Conservation (phyloP, 1,140 invertebrate genomes). For the Eciton burchellii region DNA sequence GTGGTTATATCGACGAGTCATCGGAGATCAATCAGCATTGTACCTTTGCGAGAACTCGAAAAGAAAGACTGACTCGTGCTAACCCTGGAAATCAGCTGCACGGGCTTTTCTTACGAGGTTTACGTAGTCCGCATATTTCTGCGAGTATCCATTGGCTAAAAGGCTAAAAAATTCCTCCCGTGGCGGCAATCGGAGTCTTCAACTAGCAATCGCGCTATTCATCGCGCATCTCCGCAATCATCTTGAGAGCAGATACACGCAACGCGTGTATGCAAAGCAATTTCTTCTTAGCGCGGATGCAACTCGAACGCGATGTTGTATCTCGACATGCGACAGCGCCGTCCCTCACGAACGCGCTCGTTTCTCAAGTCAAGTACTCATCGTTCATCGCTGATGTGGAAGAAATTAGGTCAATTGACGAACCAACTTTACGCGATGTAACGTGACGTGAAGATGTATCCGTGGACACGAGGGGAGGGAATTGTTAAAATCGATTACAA, state of each 20-base stretch:
- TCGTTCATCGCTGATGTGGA: background rate
- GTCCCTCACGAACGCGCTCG: no score
- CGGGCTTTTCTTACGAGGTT: conserved; percentile 23
- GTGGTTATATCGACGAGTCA: conserved; percentile 20
- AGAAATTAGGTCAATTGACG: conserved; percentile 4
- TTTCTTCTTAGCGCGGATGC: conserved; percentile 12
- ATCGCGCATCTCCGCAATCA: conserved; percentile 35
- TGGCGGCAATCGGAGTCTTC: conserved; percentile 55
- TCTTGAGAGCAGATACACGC: no score
- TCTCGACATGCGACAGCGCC: background rate
- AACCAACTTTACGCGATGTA: background rate
- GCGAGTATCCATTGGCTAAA: conserved; percentile 6
- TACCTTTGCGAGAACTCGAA: background rate
- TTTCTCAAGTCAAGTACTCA: conserved; percentile 4
- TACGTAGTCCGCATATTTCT: background rate
- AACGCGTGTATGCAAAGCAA: conserved; percentile 36
- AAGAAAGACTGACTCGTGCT: background rate
- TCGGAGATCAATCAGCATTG: conserved; percentile 3
- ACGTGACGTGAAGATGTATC: background rate
- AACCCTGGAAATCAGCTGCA: background rate
- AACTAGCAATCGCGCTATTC: conserved; percentile 60
- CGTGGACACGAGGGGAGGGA: background rate
- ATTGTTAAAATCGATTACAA: background rate
- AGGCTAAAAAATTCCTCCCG: no score
- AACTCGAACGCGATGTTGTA: conserved; percentile 25